A percentile compares a stretch with the other conserved stretches of the same genome.
These are phyloP conservation scores for Empidonax traillii DNA, from an alignment of 2,113 vertebrate genomes.

Conservation along the genomic window DNA sequence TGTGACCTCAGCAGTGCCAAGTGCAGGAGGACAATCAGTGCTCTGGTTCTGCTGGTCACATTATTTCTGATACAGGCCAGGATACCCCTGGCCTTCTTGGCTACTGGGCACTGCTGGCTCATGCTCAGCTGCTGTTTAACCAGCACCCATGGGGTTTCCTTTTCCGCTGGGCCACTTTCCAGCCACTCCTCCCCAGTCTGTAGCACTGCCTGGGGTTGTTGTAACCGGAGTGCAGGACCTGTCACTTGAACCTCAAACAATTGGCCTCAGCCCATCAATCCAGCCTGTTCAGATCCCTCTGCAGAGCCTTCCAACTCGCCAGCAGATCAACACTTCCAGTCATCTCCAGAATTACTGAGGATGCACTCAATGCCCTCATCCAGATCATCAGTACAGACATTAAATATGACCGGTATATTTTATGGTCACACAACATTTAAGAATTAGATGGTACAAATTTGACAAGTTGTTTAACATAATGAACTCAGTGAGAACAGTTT, in stretches of 20 bases:
- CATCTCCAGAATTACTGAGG: fast-evolving
- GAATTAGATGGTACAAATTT: neutral
- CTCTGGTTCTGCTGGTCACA: neutral
- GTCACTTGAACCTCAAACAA: neutral
- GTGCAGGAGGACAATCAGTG: neutral
- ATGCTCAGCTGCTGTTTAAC: fast-evolving
- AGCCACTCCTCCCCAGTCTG: neutral
- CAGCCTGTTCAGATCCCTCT: neutral
- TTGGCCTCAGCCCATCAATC: fast-evolving
- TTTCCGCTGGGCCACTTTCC: neutral
- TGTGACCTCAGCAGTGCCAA: fast-evolving
- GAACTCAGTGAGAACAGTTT: neutral
- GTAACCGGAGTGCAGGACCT: neutral
- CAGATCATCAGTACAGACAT: neutral
- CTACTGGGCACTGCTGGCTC: neutral
- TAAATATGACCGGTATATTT: neutral
- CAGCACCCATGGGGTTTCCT: neutral
- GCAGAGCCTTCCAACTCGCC: neutral
- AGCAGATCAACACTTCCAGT: neutral
- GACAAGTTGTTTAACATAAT: neutral
- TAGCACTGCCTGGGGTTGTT: fast-evolving
- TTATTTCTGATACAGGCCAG: neutral
- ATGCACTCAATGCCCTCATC: fast-evolving
- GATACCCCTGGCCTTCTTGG: neutral
- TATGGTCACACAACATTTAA: neutral